Conservation (phyloP, 2,113 vertebrate species). For the Ahaetulla prasina region DNA sequence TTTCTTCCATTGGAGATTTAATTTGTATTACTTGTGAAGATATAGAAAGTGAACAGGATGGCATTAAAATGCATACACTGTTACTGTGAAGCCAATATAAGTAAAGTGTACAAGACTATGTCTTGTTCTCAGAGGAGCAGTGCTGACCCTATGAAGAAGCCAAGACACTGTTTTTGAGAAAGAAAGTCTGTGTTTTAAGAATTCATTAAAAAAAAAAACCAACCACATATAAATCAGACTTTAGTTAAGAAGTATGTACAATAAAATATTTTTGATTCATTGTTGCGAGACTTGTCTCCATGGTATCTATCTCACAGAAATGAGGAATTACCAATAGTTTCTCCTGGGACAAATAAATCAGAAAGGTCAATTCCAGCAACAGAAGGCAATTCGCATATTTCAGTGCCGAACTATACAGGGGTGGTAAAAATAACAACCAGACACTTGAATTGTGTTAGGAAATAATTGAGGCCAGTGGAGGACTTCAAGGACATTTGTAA, state of each 20-base stretch:
- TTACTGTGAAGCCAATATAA: constrained; percentile 22
- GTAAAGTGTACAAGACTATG: not conserved
- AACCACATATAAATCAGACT: not conserved
- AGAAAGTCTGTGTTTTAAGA: not conserved
- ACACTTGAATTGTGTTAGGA: not conserved
- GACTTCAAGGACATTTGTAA: not conserved
- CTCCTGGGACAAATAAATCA: not conserved
- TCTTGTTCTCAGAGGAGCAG: not conserved
- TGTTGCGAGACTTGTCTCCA: not conserved
- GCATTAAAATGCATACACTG: constrained; percentile 23
- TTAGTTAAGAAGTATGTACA: not conserved
- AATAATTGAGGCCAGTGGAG: not conserved
- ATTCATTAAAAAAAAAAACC: not conserved
- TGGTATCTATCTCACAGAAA: not conserved
- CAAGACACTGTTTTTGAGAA: not conserved
- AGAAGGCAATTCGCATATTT: not conserved
- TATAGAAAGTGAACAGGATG: not conserved
- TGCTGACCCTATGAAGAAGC: not conserved
- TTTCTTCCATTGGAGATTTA: not conserved
- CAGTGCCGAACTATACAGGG: not conserved
- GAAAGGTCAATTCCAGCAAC: not conserved
- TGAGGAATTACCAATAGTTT: not conserved
- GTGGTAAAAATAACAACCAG: not conserved
- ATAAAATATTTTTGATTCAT: not conserved
- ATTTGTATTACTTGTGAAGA: constrained; percentile 3